Evolutionary conservation across 2,888 invertebrate species (phyloP), one percentile per base, ranked within the genome.

Genomic region (Notodonta dromedarius): DNA sequence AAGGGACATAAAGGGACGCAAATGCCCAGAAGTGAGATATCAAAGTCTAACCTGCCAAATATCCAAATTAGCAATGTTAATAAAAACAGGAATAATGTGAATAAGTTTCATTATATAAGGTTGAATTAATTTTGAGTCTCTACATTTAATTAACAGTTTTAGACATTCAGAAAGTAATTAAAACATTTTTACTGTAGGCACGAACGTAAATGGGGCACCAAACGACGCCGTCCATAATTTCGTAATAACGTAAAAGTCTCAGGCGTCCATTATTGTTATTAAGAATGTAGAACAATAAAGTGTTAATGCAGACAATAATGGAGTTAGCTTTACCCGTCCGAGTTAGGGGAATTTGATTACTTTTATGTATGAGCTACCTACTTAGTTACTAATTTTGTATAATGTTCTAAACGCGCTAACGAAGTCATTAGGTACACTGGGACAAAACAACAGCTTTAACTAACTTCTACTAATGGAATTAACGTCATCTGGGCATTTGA

Each of bases 231-330:
- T 46, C n/a, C 8, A 52, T 32, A 32, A 32, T 32, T 52, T 32
- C 52, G 13, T 32, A 32, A 52, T 16, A 52, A 35, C 9, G 32
- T 59, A 52, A 24, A 51, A 56, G 60, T 39, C 32, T 40, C 50
- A 13, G 56, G 13, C 57, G 40, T 61, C 60, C 55, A 59, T 69
- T 62, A 65, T 42, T 68, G 35, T 35, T 40, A 63, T 65, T 60
- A 58, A 53, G 53, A 66, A 65, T 59, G 58, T 56, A 57, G 54
- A 58, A 62, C 56, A 51, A 48, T 60, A 50, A 65, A 66, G 46
- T 48, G 54, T 8, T 39, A 39, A 16, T 6, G 11, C 48, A 50
- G 7, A 8, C 52, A 46, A 12, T 59, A 69, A 73, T 62, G 50
- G 24, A 63, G 56, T 13, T 9, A 44, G 48, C 57, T 59, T 12